These are phyloP conservation scores for Polypterus senegalus DNA, from an alignment of 2,113 vertebrate species.

Conservation along the genomic window DNA sequence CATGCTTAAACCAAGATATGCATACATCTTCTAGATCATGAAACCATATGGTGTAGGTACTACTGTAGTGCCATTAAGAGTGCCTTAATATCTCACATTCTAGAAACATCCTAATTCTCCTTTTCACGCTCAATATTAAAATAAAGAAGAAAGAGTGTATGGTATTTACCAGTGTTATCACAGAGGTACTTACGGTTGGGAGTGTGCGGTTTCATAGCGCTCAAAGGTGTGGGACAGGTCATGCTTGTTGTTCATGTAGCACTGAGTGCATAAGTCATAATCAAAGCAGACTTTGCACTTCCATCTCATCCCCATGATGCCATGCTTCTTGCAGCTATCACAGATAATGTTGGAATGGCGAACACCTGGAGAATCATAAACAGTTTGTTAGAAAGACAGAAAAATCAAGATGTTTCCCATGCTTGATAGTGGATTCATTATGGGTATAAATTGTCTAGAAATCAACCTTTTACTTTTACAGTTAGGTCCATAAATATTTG, in stretches of 20 bases:
- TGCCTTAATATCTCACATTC: too few relatives aligned
- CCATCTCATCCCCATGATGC: slow-evolving; percentile 94
- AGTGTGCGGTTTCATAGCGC: slow-evolving; percentile 87
- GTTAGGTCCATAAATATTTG: too few relatives aligned
- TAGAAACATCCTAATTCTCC: too few relatives aligned
- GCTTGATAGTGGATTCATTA: too few relatives aligned
- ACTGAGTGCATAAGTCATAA: slow-evolving; percentile 92
- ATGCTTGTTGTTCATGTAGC: slow-evolving; percentile 94
- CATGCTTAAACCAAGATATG: too few relatives aligned
- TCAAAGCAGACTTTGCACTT: slow-evolving; percentile 93
- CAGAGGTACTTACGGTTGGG: slow-evolving; percentile 75
- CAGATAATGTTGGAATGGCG: slow-evolving; percentile 97
- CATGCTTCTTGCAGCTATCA: slow-evolving; percentile 94
- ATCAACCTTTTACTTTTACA: too few relatives aligned
- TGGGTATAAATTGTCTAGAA: too few relatives aligned
- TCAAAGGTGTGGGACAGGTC: slow-evolving; percentile 82
- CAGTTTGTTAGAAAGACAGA: neutral
- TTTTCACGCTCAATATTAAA: neutral
- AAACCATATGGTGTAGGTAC: too few relatives aligned
- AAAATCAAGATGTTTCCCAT: neutral
- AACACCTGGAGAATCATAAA: slow-evolving; percentile 52
- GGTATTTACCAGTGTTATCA: neutral
- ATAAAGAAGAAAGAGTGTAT: neutral
- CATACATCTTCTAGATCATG: too few relatives aligned
- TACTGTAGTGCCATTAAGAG: too few relatives aligned